Conservation (phyloP, 2,888 invertebrate genomes). For the Urechis unicinctus region DNA sequence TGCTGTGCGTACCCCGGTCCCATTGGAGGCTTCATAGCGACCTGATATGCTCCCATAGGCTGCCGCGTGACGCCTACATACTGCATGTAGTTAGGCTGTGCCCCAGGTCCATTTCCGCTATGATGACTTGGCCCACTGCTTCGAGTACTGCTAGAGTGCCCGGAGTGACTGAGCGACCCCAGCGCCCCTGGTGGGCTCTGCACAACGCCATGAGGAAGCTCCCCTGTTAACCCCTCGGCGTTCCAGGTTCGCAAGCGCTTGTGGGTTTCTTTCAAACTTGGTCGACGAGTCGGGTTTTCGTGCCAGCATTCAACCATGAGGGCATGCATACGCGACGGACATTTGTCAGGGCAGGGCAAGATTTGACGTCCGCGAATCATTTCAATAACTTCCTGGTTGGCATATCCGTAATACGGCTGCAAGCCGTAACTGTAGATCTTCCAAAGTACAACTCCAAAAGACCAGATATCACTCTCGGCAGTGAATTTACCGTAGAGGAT, state of each 20-base stretch:
- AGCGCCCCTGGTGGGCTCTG: constrained; percentile 33
- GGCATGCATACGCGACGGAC: constrained; percentile 84
- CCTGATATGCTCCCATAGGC: too few relatives aligned
- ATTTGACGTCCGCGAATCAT: constrained; percentile 92
- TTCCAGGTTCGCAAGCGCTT: constrained; percentile 71
- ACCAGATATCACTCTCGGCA: too few relatives aligned
- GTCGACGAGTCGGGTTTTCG: constrained; percentile 82
- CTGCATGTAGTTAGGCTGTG: too few relatives aligned
- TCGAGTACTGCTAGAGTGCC: too few relatives aligned
- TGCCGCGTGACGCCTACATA: too few relatives aligned
- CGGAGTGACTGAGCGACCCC: too few relatives aligned
- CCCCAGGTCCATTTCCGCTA: too few relatives aligned
- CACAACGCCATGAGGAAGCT: constrained; percentile 26
- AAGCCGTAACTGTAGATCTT: constrained; percentile 96
- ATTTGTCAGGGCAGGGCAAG: constrained; percentile 84
- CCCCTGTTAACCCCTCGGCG: constrained; percentile 35
- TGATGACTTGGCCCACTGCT: constrained; percentile 16
- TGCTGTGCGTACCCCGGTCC: too few relatives aligned
- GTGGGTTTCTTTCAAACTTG: constrained; percentile 82
- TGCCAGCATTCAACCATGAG: constrained; percentile 99
- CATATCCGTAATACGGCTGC: constrained; percentile 90
- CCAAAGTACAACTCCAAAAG: constrained; percentile 97
- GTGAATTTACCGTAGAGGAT: constrained; percentile 96
- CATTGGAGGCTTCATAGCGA: too few relatives aligned
- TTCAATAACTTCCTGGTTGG: constrained; percentile 94